Percentiles rank a stretch among this genome's conserved stretches.
phyloP scores from a whole-genome alignment of 2,888 invertebrate genomes.

The Macaria liturata region DNA sequence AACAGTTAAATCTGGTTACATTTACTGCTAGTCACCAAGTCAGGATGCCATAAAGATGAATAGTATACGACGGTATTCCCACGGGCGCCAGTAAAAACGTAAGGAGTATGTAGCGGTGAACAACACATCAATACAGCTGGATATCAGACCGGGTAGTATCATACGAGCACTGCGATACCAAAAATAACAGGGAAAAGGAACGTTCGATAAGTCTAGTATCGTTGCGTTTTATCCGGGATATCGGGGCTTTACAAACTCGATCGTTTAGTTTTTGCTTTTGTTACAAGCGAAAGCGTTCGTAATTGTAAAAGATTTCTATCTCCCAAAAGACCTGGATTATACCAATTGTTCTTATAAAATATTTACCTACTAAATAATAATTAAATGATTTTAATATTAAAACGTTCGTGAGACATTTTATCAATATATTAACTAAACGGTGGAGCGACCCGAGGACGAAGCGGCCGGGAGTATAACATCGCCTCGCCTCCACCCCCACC shows the following conservation, averaged over 20 bases:
- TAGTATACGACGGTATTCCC: slow-evolving; percentile 23
- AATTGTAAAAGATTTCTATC: neutral
- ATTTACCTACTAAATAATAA: too few relatives aligned
- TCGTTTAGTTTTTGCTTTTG: slow-evolving; percentile 40
- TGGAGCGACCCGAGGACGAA: too few relatives aligned
- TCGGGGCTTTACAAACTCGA: slow-evolving; percentile 34
- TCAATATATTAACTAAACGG: too few relatives aligned
- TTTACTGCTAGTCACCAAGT: slow-evolving; percentile 28
- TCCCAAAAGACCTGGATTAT: too few relatives aligned
- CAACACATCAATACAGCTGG: slow-evolving; percentile 10
- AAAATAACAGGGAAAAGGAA: slow-evolving; percentile 50
- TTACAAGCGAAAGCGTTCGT: slow-evolving; percentile 18
- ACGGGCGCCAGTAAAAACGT: slow-evolving; percentile 30
- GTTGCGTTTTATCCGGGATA: slow-evolving; percentile 42
- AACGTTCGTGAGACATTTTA: too few relatives aligned
- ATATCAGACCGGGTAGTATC: slow-evolving; percentile 29
- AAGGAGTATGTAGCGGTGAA: slow-evolving; percentile 26
- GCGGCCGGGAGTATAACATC: too few relatives aligned
- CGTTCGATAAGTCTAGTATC: slow-evolving; percentile 46
- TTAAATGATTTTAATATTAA: too few relatives aligned
- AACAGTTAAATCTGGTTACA: neutral
- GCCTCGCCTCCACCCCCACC: too few relatives aligned
- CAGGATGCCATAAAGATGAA: slow-evolving; percentile 36
- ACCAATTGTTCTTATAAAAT: too few relatives aligned
- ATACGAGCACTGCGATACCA: slow-evolving; percentile 50